Base-by-base conservation (phyloP, 1,140 invertebrate genomes). In the Pogonognathellus flavescens region DNA sequence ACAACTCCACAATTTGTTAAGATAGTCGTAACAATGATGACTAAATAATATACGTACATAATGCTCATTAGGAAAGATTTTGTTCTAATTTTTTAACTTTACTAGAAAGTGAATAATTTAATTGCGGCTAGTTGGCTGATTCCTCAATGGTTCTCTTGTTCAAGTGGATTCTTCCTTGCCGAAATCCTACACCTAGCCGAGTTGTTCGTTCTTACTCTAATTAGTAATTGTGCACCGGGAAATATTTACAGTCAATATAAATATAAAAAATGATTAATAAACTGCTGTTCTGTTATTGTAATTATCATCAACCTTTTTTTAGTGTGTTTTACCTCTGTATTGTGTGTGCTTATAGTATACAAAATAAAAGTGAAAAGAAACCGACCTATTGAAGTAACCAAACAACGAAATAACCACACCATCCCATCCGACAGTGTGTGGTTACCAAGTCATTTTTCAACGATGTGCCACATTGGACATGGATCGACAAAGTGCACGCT, bases 21-120 rank as follows among this genome's bases (percentile, higher is more conserved):
- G 62, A 66, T 41, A 41, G 31, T 66, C 62, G 62, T 66, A 25
- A 20, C 62, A 25, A 66, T 66, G 62, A 66, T 66, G 22, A 66
- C 62, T 66, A 66, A 66, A 25, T 22, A 25, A 66, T 41, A 41
- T 41, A 25, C 11, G 62, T 66, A 66, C 62, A 66, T 66, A 66
- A 66, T 66, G 62, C 9, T 66, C 62, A 66, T 66, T 25, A 25
- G 62, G 22, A 25, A 18, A 60, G 59, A 60, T 60, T 60, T 60
- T 20, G 62, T 66, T 22, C 20, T 20, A 25, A 66, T 25, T 22
- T 20, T 20, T 66, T 25, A 14, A 13, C 62, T 66, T 14, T 66
- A 31, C 10, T 10, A 25, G 20, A 20, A 20, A 66, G 20, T 20
- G 59, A 60, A 41, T 41, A 60, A 60, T 60, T 18, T 20, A 66